Evolutionary conservation across 2,797 vertebrate species (phyloP).

Genomic region (Alcedo quadribrachys): DNA sequence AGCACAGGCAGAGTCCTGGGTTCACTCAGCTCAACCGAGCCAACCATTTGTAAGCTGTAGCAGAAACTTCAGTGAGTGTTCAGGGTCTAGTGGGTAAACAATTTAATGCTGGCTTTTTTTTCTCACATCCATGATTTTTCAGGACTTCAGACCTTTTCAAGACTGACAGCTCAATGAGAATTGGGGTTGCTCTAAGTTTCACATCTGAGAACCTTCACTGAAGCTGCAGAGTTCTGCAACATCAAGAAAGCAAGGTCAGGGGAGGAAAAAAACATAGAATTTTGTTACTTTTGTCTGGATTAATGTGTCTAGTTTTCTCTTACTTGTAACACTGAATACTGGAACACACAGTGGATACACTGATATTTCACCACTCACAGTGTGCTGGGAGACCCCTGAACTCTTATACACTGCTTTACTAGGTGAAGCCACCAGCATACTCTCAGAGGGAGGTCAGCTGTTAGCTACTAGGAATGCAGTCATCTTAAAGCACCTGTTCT

Average conservation of each 20-base stretch:
- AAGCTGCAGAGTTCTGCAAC: background rate
- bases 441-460: background rate
- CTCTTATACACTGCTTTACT: background rate
- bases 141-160: background rate
- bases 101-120: fast-evolving
- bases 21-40: fast-evolving
- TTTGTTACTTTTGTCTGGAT: background rate
- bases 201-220: background rate
- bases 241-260: background rate
- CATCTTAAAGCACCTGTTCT: background rate
- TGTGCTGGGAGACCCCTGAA: background rate
- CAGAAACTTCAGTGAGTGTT: background rate
- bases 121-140: background rate
- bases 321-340: background rate
- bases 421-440: background rate
- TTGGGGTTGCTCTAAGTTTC: background rate
- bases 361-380: background rate
- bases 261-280: background rate
- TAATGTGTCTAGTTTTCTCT: background rate
- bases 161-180: background rate
- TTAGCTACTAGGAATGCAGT: background rate
- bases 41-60: background rate
- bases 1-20: fast-evolving
- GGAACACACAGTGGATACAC: too few species aligned
- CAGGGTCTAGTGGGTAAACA: background rate